These are phyloP conservation scores for Musca vetustissima DNA, from an alignment of 1,140 invertebrate species.

Conservation along the genomic window DNA sequence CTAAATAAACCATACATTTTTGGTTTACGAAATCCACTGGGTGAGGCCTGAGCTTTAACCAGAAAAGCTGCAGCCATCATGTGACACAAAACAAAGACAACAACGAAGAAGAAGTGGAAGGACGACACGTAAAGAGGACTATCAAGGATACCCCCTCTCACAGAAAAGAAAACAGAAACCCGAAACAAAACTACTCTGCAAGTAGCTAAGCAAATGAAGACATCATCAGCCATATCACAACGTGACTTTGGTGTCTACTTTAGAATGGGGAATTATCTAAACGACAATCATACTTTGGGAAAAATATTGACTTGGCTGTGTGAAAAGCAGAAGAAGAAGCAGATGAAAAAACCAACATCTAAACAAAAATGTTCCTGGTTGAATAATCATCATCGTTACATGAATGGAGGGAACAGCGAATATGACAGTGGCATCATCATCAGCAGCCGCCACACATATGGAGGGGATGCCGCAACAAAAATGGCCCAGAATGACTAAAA, in stretches of 20 bases:
- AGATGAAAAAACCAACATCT: neutral
- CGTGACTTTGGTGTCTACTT: conserved; percentile 18
- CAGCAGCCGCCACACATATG: too few relatives aligned
- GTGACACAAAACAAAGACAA: neutral
- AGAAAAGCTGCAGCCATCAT: neutral
- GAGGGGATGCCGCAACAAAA: too few relatives aligned
- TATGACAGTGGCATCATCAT: too few relatives aligned
- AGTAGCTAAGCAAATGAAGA: neutral
- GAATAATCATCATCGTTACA: too few relatives aligned
- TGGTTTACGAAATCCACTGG: conserved; percentile 1
- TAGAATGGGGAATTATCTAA: conserved; percentile 9
- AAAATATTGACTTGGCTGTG: conserved; percentile 1
- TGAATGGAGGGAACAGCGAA: too few relatives aligned
- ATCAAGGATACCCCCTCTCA: too few relatives aligned
- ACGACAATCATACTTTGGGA: conserved; percentile 19
- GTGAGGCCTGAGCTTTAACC: neutral
- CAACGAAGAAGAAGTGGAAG: too few relatives aligned
- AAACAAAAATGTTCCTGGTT: neutral
- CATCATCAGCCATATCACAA: conserved; percentile 19
- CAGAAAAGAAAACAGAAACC: too few relatives aligned
- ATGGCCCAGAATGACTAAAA: too few relatives aligned
- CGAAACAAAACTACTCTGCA: too few relatives aligned
- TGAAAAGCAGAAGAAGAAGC: neutral
- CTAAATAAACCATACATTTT: conserved; percentile 18
- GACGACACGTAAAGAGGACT: too few relatives aligned